Evolutionary conservation across 2,797 vertebrate species (phyloP), one percentile per base, ranked within the genome.

Genomic region (Alexandromys oeconomus): DNA sequence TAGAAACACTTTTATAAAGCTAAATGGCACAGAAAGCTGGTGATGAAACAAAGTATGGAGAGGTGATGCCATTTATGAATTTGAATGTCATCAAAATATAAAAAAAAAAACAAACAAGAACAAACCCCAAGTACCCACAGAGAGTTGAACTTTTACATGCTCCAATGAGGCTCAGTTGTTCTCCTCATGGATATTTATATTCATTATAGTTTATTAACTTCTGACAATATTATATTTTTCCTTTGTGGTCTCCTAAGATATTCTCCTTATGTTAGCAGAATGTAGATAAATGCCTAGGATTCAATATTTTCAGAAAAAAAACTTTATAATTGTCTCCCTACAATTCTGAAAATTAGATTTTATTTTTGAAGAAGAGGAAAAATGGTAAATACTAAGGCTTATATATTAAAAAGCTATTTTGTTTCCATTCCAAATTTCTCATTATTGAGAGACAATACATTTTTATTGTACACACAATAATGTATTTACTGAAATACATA

Each of bases 251-350:
- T 85, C 31, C 17, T 92, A 29, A 67, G 13, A 74, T 77, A 15
- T 87, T 40, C 7, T 1, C 59, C 17, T 51, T 63, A 29, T 93
- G 19, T 79, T 87, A 82, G 1, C n/a, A 57, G 19, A 57, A 65
- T 78, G 23, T 79, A 19, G 6, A 85, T 25, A 90, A n/a, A 43
- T 37, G 4, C 1, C 1, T 15, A 34, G 89, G 9, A 67, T 71
- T 89, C 2, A 87, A 90, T 86, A 81, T 77, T 77, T 90, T 25
- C 3, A 6, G 27, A 63, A 8, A 37, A 8, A 37, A 74, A 14
- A 89, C 77, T 86, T 51, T 96, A 4, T 93, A 96, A 91, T 59
- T 59, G 2, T 80, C 54, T 23, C 77, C 5, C 67, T 19, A 54
- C 67, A 95, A 57, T 73, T 65, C 4, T 80, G 27, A 94, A 96